A percentile compares a stretch with the other conserved stretches of the same genome.
These are phyloP conservation scores for Hydrotaea cyrtoneurina DNA, from an alignment of 2,888 invertebrate genomes.

Conservation along the genomic window DNA sequence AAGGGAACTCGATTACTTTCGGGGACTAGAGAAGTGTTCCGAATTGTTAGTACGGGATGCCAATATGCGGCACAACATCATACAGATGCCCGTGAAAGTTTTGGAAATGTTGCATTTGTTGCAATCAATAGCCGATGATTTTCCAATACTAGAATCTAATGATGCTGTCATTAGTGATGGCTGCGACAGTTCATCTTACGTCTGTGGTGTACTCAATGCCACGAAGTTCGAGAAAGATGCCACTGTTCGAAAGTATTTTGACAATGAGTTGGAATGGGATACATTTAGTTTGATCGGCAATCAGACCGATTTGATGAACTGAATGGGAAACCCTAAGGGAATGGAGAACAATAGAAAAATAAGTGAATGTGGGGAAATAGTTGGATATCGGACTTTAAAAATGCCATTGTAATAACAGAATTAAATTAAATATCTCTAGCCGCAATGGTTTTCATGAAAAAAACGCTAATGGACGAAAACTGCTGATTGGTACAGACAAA, in stretches of 20 bases:
- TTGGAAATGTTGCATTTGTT: neutral
- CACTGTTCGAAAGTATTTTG: neutral
- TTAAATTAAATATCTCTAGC: too few species aligned
- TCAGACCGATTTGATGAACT: too few species aligned
- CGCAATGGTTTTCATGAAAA: too few species aligned
- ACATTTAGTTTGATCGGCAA: neutral
- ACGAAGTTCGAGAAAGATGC: neutral
- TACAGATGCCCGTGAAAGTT: neutral
- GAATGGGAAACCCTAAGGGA: too few species aligned
- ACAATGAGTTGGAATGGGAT: neutral
- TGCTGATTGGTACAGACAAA: too few species aligned
- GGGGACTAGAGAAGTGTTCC: neutral
- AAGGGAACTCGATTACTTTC: neutral
- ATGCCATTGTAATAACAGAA: too few species aligned
- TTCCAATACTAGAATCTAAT: neutral
- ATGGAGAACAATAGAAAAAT: too few species aligned
- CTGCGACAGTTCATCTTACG: slow-evolving; percentile 4
- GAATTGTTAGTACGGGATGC: neutral
- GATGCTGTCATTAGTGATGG: neutral
- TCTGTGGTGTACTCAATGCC: neutral
- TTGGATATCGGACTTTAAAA: too few species aligned
- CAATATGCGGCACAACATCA: neutral
- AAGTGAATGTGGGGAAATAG: too few species aligned
- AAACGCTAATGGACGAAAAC: too few species aligned
- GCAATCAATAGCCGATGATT: neutral